Base-by-base conservation (phyloP, 2,113 vertebrate genomes). In the Callocephalon fimbriatum region DNA sequence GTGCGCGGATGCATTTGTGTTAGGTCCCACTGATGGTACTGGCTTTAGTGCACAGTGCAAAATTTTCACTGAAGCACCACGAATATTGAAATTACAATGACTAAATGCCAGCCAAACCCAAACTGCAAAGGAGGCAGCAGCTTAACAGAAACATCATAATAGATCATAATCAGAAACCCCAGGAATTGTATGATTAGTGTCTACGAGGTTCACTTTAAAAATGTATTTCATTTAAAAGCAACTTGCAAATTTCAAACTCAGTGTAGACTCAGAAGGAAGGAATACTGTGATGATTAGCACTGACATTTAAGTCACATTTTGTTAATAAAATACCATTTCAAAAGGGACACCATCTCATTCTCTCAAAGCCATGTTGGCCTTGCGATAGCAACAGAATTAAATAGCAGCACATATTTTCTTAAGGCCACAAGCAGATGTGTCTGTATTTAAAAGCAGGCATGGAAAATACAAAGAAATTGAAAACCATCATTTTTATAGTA, bases 221-320 rank as follows among this genome's bases (percentile, higher is more conserved):
- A 67, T 4, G 3, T 12, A 47, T 77, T 81, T 45, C 51, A 81
- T 32, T 35, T 23, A 75, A 91, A 82, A 78, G 29, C n/a, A 44
- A 53, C 31, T 31, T 76, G 40, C 16, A 78, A 40, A 76, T 88
- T 86, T 88, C 58, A 68, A 87, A 87, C 21, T 71, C 59, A 59
- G 22, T 2, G 8, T 1, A 51, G 58, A 40, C 31, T 56, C 66
- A 47, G 71, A 85, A 72, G 35, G 51, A 78, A 72, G 20, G 22
- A 87, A 72, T 65, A 72, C 19, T 72, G 78, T 44, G 12, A 54
- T 5, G 44, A 92, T 38, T 54, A 79, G 72, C 42, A 76, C 11
- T 88, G 85, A 72, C 74, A 94, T 79, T 65, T 85, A 72, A 90
- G 58, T 86, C 71, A 79, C 56, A 86, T 86, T 90, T 31, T 86